These are phyloP conservation scores for Sebastes iracundus DNA, from an alignment of 2,797 vertebrate genomes.

Conservation along the genomic window DNA sequence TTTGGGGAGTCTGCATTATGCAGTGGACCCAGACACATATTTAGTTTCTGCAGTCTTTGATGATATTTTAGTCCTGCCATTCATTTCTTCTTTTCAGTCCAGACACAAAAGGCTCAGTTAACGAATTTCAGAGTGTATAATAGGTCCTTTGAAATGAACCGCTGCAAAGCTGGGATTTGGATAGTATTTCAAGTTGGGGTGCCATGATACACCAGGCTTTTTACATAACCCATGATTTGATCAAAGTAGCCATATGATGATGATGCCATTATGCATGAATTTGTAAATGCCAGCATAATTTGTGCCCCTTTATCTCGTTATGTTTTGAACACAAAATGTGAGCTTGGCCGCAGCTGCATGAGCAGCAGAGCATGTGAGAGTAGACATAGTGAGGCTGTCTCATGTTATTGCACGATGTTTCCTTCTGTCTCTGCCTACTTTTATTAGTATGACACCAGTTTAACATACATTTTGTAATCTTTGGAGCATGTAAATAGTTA, in stretches of 20 bases:
- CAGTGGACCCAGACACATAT: neutral
- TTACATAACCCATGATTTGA: slow-evolving; percentile 42
- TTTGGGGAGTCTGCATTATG: neutral
- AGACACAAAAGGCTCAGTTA: slow-evolving; percentile 16
- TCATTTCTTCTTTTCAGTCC: neutral
- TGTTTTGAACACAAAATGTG: slow-evolving; percentile 14
- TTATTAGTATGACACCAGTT: neutral
- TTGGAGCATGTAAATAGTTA: neutral
- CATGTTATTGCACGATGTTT: neutral
- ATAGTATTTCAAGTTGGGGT: slow-evolving; percentile 5
- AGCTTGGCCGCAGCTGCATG: slow-evolving; percentile 10
- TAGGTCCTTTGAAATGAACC: slow-evolving; percentile 31
- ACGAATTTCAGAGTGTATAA: neutral
- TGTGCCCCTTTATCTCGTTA: slow-evolving; percentile 7
- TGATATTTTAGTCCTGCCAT: slow-evolving; percentile 4
- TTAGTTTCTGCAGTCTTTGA: neutral
- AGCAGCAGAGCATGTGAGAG: neutral
- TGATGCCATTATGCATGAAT: slow-evolving; percentile 28
- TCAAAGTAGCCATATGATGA: slow-evolving; percentile 32
- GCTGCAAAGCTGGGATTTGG: slow-evolving; percentile 10
- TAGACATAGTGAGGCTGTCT: neutral
- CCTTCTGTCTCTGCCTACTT: neutral
- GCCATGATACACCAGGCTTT: neutral
- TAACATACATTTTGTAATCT: neutral
- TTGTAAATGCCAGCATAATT: slow-evolving; percentile 25